Evolutionary conservation across 1,140 invertebrate species (phyloP).

Genomic region (Drosophila nigromelanica): DNA sequence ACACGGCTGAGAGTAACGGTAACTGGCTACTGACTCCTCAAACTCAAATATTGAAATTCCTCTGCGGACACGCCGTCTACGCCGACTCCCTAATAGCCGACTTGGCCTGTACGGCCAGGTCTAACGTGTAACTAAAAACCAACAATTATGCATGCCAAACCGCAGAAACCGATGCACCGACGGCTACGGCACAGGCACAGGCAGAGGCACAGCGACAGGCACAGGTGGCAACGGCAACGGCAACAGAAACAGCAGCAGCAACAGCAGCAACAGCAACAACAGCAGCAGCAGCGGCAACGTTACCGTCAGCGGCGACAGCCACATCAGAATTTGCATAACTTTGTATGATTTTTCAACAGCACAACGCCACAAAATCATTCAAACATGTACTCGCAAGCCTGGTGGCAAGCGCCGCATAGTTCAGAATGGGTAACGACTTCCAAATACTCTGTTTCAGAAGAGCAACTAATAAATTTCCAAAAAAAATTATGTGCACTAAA

Average conservation of each 20-base stretch:
- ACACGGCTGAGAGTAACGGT: background rate
- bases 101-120: constrained; percentile 23
- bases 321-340: constrained; percentile 81
- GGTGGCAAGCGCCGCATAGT: background rate
- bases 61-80: constrained; percentile 8
- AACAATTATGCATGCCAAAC: constrained; percentile 81
- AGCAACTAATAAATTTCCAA: background rate
- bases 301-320: constrained; percentile 38
- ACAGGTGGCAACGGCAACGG: background rate
- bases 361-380: constrained; percentile 77
- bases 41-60: constrained; percentile 34
- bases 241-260: constrained; percentile 32
- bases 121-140: constrained; percentile 79
- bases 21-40: background rate
- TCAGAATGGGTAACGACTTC: background rate
- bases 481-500: too few relatives aligned
- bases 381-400: constrained; percentile 62
- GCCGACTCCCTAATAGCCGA: constrained; percentile 28
- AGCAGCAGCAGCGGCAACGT: constrained; percentile 25
- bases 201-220: constrained; percentile 11
- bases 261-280: constrained; percentile 18
- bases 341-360: constrained; percentile 80
- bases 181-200: constrained; percentile 3
- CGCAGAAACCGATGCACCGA: constrained; percentile 71
- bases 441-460: constrained; percentile 7